Evolutionary conservation across 2,888 invertebrate genomes (phyloP).

Genomic region (Parnassius orleans): DNA sequence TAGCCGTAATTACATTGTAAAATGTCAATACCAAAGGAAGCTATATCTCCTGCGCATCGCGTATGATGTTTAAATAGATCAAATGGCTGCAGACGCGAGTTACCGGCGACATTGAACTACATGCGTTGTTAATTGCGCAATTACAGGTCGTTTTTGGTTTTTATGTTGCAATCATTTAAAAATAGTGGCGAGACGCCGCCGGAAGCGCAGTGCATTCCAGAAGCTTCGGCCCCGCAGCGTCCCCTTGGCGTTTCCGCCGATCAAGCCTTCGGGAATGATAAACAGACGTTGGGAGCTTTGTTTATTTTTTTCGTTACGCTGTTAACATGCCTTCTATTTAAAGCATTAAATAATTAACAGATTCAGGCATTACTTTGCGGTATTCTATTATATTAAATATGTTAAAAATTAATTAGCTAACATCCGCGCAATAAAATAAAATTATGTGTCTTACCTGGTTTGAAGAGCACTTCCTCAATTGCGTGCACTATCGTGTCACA

Average conservation of each 20-base stretch:
- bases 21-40: neutral
- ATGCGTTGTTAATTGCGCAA: constrained; percentile 17
- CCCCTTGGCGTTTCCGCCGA: constrained; percentile 18
- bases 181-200: constrained; percentile 12
- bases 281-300: constrained; percentile 12
- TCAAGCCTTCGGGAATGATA: constrained; percentile 21
- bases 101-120: constrained; percentile 14
- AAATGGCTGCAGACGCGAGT: neutral
- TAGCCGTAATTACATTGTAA: no score
- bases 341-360: no score
- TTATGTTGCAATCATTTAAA: constrained; percentile 8
- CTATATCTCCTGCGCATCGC: neutral
- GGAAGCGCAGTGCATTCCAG: constrained; percentile 20
- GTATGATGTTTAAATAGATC: constrained; percentile 6
- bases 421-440: no score
- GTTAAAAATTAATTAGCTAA: no score
- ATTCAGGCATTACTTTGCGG: no score
- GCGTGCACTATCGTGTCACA: no score
- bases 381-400: no score
- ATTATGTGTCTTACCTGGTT: no score
- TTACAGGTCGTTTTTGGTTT: constrained; percentile 18
- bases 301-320: constrained; percentile 2
- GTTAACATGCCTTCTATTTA: neutral
- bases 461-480: no score
- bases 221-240: constrained; percentile 7